Evolutionary conservation across 2,888 invertebrate species (phyloP).

Genomic region (Sminthurides aquaticus): DNA sequence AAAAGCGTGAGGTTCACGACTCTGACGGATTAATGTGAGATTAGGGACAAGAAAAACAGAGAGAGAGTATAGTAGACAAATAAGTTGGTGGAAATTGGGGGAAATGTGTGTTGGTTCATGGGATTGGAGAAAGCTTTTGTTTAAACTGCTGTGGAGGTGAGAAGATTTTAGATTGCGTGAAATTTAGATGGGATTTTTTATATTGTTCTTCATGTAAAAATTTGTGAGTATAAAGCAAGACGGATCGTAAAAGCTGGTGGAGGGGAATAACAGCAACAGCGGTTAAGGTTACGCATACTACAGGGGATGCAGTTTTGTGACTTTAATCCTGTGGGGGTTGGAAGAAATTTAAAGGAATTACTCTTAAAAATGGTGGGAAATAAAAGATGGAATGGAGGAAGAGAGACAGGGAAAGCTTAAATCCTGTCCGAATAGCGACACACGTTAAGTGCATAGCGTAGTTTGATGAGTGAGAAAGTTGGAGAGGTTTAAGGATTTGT

Average conservation of each 20-base stretch:
- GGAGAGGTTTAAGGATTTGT: no score
- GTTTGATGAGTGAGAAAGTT: no score
- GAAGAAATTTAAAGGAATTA: not conserved
- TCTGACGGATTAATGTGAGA: not conserved
- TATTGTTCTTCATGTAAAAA: not conserved
- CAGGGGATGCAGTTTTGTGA: no score
- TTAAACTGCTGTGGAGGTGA: not conserved
- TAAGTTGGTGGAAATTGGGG: no score
- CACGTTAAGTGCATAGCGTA: no score
- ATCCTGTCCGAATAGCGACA: no score
- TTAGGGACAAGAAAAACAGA: not conserved
- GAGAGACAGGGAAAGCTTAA: no score
- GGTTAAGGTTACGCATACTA: no score
- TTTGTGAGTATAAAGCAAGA: not conserved
- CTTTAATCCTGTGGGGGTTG: not conserved
- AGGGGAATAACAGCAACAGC: not conserved
- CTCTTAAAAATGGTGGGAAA: not conserved
- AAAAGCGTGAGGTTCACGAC: constrained; percentile 3
- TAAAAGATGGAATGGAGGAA: not conserved
- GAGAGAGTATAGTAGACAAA: no score
- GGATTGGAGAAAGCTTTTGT: not conserved
- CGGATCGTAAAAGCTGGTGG: not conserved
- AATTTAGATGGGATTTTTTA: not conserved
- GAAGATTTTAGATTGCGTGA: not conserved
- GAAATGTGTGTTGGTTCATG: no score